These are phyloP conservation scores for Polietes domitor DNA, from an alignment of 2,888 invertebrate species.

Conservation along the genomic window DNA sequence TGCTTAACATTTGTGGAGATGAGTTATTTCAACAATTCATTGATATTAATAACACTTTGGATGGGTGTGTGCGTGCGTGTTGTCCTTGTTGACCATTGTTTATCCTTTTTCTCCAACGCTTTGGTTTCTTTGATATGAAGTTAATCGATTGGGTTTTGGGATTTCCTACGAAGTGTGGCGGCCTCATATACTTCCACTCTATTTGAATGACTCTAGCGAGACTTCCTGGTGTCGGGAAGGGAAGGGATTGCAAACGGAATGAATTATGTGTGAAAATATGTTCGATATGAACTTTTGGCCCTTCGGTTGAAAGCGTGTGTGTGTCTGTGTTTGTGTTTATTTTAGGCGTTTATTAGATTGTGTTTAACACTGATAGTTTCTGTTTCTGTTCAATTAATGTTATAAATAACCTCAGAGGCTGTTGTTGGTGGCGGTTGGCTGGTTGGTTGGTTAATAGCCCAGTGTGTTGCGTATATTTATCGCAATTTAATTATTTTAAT, in stretches of 20 bases:
- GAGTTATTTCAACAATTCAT: slow-evolving; percentile 69
- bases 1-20: slow-evolving; percentile 56
- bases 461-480: slow-evolving; percentile 52
- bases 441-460: slow-evolving; percentile 18
- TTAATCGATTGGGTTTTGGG: slow-evolving; percentile 73
- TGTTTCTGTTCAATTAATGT: slow-evolving; percentile 27
- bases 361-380: slow-evolving; percentile 57
- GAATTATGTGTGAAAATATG: slow-evolving; percentile 65
- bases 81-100: slow-evolving; percentile 58
- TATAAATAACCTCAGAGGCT: slow-evolving; percentile 42
- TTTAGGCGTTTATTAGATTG: slow-evolving; percentile 66
- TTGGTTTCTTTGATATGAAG: slow-evolving; percentile 70
- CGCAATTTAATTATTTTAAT: slow-evolving; percentile 70
- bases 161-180: background rate
- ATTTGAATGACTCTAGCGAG: no score
- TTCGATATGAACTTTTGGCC: slow-evolving; percentile 63
- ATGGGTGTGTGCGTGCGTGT: slow-evolving; percentile 2
- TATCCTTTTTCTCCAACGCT: slow-evolving; percentile 54
- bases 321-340: slow-evolving; percentile 44
- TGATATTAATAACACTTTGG: slow-evolving; percentile 74
- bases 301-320: background rate
- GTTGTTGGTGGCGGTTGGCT: background rate
- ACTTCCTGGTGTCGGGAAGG: no score
- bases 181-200: slow-evolving; percentile 8
- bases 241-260: slow-evolving; percentile 34